Base-by-base conservation (phyloP, 2,888 invertebrate genomes). In the Ormyrus nitidulus region DNA sequence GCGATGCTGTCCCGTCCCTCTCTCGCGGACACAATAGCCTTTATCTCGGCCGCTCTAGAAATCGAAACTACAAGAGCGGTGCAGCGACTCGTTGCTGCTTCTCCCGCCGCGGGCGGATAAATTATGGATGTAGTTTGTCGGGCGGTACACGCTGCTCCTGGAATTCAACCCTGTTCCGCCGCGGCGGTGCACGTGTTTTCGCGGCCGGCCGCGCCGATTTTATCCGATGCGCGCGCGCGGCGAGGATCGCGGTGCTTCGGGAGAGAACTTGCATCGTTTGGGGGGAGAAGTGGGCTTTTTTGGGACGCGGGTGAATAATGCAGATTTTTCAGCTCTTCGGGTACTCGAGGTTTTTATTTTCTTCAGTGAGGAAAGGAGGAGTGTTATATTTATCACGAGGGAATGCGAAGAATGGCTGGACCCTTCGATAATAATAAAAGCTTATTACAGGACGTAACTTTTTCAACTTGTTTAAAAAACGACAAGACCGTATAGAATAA, bases 1-100 rank as follows among this genome's bases (percentile, higher is more conserved):
- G 19, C 34, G 10, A 0, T 49, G 19, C 46, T 13, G 46, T 11
- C n/a, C 46, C 10, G 34, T 34, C 34, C 34, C 34, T 34, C 34
- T 34, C 34, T 3, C 34, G 34, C 34, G 34, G 34, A 34, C 34
- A 34, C 34, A 34, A 34, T 34, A 34, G 34, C 34, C 34, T 34
- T 34, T 34, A 34, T 34, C 54, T 68, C 9, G 44, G 46, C 7
- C 53, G 72, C 46, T 66, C 53, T 59, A 75, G 68, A 68, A 75
- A 75, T 75, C 75, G 75, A 75, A 75, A 68, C 68, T 19, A 19
- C 70, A 19, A 6, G 70, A 10, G 70, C 34, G 34, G 10, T 49
- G 5, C 11, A 5, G 13, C n/a, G 2, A 64, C 19, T 19, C 7
- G 48, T 62, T n/a, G 46, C 5, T 3, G 5, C 11, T 19, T 19